A percentile compares a stretch with the other conserved stretches of the same genome.
phyloP scores from a whole-genome alignment of 35 echinoderm and acorn worm genomes.

The Nesometra sesokonis region DNA sequence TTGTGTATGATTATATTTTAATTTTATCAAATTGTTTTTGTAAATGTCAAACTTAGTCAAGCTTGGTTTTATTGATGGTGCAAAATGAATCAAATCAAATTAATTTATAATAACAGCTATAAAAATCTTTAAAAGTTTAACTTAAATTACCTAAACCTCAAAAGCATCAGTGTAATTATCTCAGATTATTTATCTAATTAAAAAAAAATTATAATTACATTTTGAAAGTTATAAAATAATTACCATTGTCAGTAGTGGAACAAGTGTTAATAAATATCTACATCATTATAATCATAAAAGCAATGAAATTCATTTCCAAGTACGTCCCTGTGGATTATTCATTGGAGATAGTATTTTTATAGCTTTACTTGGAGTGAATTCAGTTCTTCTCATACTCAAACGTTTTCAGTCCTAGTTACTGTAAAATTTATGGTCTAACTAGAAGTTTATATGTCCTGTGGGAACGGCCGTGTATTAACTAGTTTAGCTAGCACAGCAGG shows the following conservation, averaged over 20 bases:
- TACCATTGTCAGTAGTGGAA: neutral
- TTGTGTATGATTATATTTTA: too few species aligned
- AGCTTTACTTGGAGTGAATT: neutral
- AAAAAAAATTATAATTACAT: neutral
- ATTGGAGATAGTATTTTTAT: too few species aligned
- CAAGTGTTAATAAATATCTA: neutral
- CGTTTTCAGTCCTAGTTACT: neutral
- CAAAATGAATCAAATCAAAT: too few species aligned
- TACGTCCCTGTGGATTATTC: neutral
- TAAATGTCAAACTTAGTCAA: too few species aligned
- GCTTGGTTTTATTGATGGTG: too few species aligned
- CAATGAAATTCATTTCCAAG: neutral
- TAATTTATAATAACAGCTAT: too few species aligned
- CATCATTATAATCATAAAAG: neutral
- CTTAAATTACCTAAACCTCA: too few species aligned
- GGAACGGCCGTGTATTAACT: neutral
- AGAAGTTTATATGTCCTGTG: neutral
- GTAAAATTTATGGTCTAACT: neutral
- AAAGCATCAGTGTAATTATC: too few species aligned
- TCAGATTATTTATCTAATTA: neutral
- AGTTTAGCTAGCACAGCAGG: neutral
- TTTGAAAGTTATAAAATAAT: neutral
- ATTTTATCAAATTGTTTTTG: too few species aligned
- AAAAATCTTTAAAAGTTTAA: too few species aligned
- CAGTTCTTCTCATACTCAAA: neutral